These are phyloP conservation scores for Eupithecia centaureata DNA, from an alignment of 2,888 invertebrate genomes.

Conservation along the genomic window DNA sequence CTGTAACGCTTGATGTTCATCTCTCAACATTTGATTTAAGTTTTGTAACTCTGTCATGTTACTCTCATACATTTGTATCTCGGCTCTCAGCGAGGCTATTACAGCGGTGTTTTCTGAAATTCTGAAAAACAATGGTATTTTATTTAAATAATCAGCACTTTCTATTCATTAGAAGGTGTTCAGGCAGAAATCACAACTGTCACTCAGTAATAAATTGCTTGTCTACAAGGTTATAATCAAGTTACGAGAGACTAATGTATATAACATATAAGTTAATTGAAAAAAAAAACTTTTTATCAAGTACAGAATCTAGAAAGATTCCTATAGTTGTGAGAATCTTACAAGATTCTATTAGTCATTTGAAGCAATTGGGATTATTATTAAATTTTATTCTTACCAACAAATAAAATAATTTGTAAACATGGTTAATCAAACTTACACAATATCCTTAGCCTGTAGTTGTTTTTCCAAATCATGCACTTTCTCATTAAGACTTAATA, in stretches of 20 bases:
- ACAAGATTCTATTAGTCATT: too few species aligned
- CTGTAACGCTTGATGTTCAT: constrained; percentile 97
- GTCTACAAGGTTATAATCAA: too few species aligned
- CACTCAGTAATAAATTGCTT: too few species aligned
- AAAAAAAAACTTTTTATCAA: not conserved
- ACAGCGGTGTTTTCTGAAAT: constrained; percentile 87
- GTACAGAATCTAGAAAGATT: not conserved
- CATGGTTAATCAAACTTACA: constrained; percentile 68
- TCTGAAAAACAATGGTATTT: constrained; percentile 52
- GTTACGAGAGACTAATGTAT: too few species aligned
- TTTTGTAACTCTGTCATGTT: constrained; percentile 91
- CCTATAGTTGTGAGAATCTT: too few species aligned
- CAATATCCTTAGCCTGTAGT: constrained; percentile 88
- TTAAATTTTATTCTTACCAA: not conserved
- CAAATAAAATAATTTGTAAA: not conserved
- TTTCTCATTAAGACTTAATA: constrained; percentile 93
- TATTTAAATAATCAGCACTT: not conserved
- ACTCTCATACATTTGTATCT: constrained; percentile 88
- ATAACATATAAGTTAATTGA: not conserved
- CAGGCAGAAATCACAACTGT: too few species aligned
- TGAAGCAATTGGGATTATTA: too few species aligned
- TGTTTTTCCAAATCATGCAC: constrained; percentile 93
- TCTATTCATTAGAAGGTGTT: too few species aligned
- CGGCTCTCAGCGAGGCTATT: constrained; percentile 87
- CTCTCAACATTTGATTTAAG: constrained; percentile 93